Base-by-base conservation (phyloP, 1,140 invertebrate genomes). In the Platorchestia sp. region DNA sequence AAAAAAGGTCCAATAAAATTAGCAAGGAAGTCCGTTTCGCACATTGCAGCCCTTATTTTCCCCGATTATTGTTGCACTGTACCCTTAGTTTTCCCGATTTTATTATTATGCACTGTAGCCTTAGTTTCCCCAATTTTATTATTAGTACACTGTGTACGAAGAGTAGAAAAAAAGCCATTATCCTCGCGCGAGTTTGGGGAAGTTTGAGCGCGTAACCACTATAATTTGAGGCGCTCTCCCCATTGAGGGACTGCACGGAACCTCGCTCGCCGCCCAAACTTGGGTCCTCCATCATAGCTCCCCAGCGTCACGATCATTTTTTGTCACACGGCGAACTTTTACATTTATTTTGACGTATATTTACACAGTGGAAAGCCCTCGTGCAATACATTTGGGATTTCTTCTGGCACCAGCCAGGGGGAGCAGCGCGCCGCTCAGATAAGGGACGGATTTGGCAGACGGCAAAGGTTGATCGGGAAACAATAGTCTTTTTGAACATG, bases 271-370 rank as follows among this genome's bases (percentile, higher is more conserved):
- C 40, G 43, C 22, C 45, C 91, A 93, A 93, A 93, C 44, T 93
- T 93, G 91, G 91, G 41, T 93, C 91, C 44, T 93, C 91, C 45
- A 93, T 93, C 91, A 93, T 44, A 45, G 91, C 45, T 93, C 91
- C 91, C 91, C 45, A 47, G 91, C 91, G 91, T 93, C 91, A 93
- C 91, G 91, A 93, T 93, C 91, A 93, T 93, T 93, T 93, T 93
- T 93, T 93, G 91, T 93, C 44, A 93, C 91, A 93, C 91, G 91
- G 45, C 91, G 44, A 93, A 93, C 91, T 93, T 93, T 93, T 45
- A 93, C 91, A 93, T 93, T 93, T 93, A 93, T 93, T 93, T 93
- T 93, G 91, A 93, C 91, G 91, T 93, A 93, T 93, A 93, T 93
- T 93, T 93, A 93, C 91, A 93, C 91, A 47, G 91, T 45, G 91